phyloP scores from a whole-genome alignment of 2,888 invertebrate species.

The Taphrorychus bicolor region DNA sequence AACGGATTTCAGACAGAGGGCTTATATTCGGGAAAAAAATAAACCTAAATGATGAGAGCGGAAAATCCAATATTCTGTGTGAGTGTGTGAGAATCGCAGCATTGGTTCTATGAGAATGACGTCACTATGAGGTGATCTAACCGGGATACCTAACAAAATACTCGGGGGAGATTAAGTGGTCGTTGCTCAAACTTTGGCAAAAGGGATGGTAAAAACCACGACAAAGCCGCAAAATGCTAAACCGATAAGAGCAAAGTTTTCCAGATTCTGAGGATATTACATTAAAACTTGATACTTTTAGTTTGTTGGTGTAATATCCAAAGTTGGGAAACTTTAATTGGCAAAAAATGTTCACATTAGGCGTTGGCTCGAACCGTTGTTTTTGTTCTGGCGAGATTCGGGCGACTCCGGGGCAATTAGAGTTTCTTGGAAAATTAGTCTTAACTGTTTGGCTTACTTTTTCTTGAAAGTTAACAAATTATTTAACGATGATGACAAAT shows the following conservation, averaged over 20 bases:
- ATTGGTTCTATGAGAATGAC: too few relatives aligned
- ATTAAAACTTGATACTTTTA: constrained; percentile 41
- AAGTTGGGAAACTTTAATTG: constrained; percentile 40
- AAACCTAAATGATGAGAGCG: constrained; percentile 25
- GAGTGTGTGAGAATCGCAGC: too few relatives aligned
- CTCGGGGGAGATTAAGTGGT: not conserved
- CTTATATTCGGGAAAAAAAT: constrained; percentile 33
- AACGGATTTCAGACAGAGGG: constrained; percentile 27
- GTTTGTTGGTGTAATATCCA: constrained; percentile 36
- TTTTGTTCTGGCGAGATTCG: not conserved
- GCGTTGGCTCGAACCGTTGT: constrained; percentile 8
- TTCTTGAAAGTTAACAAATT: constrained; percentile 3
- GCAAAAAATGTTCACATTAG: constrained; percentile 39
- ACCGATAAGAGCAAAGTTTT: constrained; percentile 41
- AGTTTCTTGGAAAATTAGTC: constrained; percentile 4
- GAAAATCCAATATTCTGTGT: constrained; percentile 36
- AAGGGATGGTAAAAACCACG: constrained; percentile 37
- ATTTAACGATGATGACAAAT: not conserved
- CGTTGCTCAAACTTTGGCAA: constrained; percentile 15
- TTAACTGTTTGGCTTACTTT: not conserved
- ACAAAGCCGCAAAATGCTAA: constrained; percentile 41
- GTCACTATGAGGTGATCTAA: too few relatives aligned
- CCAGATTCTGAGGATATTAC: constrained; percentile 41
- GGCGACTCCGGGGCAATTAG: constrained; percentile 1
- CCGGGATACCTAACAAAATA: not conserved